Evolutionary conservation across 2,888 invertebrate genomes (phyloP).

Genomic region (Isoperla grammatica): DNA sequence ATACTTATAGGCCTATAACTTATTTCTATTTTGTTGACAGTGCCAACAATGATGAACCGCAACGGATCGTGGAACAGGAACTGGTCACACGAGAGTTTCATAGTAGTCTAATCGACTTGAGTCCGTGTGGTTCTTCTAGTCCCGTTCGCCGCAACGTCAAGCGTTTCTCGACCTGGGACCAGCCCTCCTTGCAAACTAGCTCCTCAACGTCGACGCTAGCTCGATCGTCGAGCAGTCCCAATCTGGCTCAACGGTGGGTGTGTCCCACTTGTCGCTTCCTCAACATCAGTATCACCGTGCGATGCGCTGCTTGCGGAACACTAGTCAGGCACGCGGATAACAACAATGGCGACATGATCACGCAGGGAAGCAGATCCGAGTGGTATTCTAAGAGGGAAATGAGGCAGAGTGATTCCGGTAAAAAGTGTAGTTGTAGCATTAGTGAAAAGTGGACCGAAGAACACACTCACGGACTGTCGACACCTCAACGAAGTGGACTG

Average conservation of each 20-base stretch:
- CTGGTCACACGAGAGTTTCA: background rate
- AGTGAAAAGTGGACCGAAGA: constrained; percentile 28
- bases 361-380: constrained; percentile 9
- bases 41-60: too few relatives aligned
- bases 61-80: too few relatives aligned
- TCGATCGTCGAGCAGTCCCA: constrained; percentile 33
- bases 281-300: constrained; percentile 37
- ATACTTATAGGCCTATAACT: too few relatives aligned
- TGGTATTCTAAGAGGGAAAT: constrained; percentile 14
- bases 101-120: constrained; percentile 15
- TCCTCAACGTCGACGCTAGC: background rate
- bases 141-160: constrained; percentile 9
- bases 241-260: constrained; percentile 39
- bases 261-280: constrained; percentile 40
- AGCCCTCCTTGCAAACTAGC: background rate
- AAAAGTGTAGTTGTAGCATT: constrained; percentile 43
- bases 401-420: constrained; percentile 35
- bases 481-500: background rate
- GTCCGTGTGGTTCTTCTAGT: constrained; percentile 11
- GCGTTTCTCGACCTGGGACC: constrained; percentile 25
- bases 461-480: constrained; percentile 3
- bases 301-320: constrained; percentile 30
- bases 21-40: too few relatives aligned
- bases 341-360: background rate
- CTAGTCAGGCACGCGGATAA: background rate